phyloP scores from a whole-genome alignment of 2,797 vertebrate genomes.

The Hypotaenidia philippensis region DNA sequence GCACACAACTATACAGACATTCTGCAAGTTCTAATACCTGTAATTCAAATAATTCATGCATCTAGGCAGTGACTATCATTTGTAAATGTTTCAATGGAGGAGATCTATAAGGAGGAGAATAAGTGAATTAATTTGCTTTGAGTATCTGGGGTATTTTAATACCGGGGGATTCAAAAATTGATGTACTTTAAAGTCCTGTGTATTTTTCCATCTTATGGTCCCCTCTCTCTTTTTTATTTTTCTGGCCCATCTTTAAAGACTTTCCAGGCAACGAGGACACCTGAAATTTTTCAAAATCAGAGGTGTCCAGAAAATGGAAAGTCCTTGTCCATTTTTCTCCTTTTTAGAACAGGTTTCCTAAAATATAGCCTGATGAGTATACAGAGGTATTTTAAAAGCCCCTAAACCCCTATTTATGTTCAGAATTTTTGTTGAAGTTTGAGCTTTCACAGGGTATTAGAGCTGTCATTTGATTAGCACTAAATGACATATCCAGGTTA shows the following conservation, averaged over 20 bases:
- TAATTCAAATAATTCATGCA: not conserved
- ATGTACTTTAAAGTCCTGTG: not conserved
- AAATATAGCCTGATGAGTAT: not conserved
- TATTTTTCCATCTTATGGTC: not conserved
- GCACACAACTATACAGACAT: not conserved
- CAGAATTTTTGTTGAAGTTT: not conserved
- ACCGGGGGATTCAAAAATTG: not conserved
- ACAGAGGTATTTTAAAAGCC: not conserved
- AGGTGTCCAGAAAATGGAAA: not conserved
- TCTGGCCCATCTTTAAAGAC: not conserved
- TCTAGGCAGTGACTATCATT: not conserved
- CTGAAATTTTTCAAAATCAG: not conserved
- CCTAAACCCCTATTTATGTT: not conserved
- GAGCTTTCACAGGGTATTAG: not conserved
- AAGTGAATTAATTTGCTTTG: not conserved
- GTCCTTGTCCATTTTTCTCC: not conserved
- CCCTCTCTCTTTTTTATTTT: accelerated
- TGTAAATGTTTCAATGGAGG: not conserved
- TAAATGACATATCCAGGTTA: conserved; percentile 14
- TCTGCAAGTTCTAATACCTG: not conserved
- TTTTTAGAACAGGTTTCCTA: not conserved
- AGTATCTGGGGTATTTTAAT: not conserved
- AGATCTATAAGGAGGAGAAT: not conserved
- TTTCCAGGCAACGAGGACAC: not conserved
- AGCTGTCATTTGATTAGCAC: conserved; percentile 7